Conservation (phyloP, 2,888 invertebrate species). For the Clunio marinus region DNA sequence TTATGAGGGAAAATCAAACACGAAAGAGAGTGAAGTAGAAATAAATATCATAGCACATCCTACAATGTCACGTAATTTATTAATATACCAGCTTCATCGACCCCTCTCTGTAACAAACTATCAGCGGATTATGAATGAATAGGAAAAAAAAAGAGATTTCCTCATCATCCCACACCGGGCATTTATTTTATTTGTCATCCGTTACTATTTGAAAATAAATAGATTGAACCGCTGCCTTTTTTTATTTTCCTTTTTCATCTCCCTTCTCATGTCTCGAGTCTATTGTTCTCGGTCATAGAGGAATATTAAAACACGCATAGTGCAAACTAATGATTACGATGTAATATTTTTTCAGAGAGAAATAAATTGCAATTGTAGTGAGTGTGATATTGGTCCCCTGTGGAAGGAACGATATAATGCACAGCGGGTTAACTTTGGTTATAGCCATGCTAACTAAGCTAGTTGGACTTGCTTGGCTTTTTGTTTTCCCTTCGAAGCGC, state of each 20-base stretch:
- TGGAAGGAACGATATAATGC: slow-evolving; percentile 35
- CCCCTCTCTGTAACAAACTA: no score
- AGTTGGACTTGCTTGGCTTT: slow-evolving; percentile 2
- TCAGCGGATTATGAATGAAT: neutral
- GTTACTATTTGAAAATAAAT: slow-evolving; percentile 13
- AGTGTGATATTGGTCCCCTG: slow-evolving; percentile 39
- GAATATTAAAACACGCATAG: slow-evolving; percentile 36
- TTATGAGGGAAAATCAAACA: no score
- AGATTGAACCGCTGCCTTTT: neutral
- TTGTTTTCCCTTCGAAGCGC: neutral
- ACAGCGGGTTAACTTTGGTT: slow-evolving; percentile 24
- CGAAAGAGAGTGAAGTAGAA: no score
- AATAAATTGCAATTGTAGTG: slow-evolving; percentile 35
- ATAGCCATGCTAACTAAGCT: neutral
- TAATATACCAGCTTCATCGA: no score
- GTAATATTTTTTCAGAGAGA: slow-evolving; percentile 27
- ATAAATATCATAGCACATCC: no score
- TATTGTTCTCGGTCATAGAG: slow-evolving; percentile 19
- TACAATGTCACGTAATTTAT: no score
- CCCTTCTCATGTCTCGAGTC: neutral
- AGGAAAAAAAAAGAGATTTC: neutral
- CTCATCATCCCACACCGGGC: neutral
- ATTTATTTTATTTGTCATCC: slow-evolving; percentile 31
- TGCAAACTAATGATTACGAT: slow-evolving; percentile 39
- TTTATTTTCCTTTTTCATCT: neutral